These are phyloP conservation scores for Germaria angustata DNA, from an alignment of 2,888 invertebrate species.

Conservation along the genomic window DNA sequence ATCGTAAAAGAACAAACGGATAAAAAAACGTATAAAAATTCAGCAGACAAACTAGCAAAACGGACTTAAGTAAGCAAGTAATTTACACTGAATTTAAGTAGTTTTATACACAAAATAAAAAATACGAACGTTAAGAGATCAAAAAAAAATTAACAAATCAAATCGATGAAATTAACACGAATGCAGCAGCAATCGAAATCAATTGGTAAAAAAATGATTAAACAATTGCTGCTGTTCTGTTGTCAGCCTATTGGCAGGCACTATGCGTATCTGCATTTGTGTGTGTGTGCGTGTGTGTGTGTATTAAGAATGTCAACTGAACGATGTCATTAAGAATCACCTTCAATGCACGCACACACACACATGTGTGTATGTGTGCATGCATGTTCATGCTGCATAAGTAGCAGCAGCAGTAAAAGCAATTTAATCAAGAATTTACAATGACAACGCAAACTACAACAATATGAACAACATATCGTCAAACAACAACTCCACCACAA, in stretches of 20 bases:
- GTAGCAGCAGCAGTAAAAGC: slow-evolving; percentile 52
- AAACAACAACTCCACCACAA: slow-evolving; percentile 15
- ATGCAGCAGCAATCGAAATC: slow-evolving; percentile 43
- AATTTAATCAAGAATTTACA: slow-evolving; percentile 67
- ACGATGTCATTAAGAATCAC: slow-evolving; percentile 70
- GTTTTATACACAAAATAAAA: slow-evolving; percentile 36
- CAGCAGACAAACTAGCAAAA: slow-evolving; percentile 39
- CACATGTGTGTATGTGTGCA: slow-evolving; percentile 7
- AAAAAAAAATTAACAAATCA: slow-evolving; percentile 38
- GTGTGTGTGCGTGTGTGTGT: not conserved
- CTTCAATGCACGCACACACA: slow-evolving; percentile 59
- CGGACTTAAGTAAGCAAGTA: slow-evolving; percentile 63
- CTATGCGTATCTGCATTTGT: not conserved
- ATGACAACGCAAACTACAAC: slow-evolving; percentile 57
- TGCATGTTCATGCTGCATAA: not conserved
- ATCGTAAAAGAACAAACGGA: not conserved
- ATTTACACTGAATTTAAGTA: slow-evolving; percentile 68
- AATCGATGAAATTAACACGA: slow-evolving; percentile 64
- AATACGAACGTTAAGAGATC: not conserved
- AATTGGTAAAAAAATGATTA: slow-evolving; percentile 41
- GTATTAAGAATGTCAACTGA: slow-evolving; percentile 64
- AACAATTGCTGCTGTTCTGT: slow-evolving; percentile 59
- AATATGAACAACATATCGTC: slow-evolving; percentile 12
- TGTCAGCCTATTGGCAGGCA: slow-evolving; percentile 44
- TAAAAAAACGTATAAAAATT: slow-evolving; percentile 12